Evolutionary conservation across 2,888 invertebrate species (phyloP).

Genomic region (Apantesis nais): DNA sequence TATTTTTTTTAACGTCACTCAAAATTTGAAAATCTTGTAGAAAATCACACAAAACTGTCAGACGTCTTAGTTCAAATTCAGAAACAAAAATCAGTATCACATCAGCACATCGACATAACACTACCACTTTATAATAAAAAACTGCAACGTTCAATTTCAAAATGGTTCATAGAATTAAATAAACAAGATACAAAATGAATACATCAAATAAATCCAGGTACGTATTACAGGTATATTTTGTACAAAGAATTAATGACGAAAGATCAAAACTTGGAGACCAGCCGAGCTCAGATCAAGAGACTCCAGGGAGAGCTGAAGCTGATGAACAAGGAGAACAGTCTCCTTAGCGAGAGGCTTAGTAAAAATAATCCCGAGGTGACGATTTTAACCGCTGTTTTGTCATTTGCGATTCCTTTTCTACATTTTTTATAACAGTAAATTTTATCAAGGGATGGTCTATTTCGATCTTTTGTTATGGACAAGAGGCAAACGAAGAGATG

Average conservation of each 20-base stretch:
- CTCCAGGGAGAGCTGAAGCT: constrained; percentile 88
- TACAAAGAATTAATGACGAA: constrained; percentile 88
- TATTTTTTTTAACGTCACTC: neutral
- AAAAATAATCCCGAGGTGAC: constrained; percentile 72
- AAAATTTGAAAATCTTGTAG: neutral
- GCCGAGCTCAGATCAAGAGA: constrained; percentile 86
- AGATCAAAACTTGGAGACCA: constrained; percentile 87
- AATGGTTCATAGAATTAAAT: constrained; percentile 32
- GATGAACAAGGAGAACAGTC: constrained; percentile 86
- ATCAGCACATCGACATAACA: constrained; percentile 2
- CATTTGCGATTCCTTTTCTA: neutral
- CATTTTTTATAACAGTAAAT: neutral
- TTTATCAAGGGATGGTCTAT: neutral
- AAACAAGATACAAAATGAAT: constrained; percentile 53
- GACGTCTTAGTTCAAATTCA: constrained; percentile 21
- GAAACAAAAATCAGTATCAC: constrained; percentile 25
- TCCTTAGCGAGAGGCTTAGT: constrained; percentile 83
- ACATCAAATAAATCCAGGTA: constrained; percentile 55
- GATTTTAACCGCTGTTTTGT: neutral
- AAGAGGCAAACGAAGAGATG: too few species aligned
- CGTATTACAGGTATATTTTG: constrained; percentile 84
- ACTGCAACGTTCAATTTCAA: constrained; percentile 35
- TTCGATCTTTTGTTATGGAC: too few species aligned
- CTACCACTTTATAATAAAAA: constrained; percentile 16
- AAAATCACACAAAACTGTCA: neutral